Conservation (phyloP, 2,113 vertebrate species). For the Corythaeola cristata region DNA sequence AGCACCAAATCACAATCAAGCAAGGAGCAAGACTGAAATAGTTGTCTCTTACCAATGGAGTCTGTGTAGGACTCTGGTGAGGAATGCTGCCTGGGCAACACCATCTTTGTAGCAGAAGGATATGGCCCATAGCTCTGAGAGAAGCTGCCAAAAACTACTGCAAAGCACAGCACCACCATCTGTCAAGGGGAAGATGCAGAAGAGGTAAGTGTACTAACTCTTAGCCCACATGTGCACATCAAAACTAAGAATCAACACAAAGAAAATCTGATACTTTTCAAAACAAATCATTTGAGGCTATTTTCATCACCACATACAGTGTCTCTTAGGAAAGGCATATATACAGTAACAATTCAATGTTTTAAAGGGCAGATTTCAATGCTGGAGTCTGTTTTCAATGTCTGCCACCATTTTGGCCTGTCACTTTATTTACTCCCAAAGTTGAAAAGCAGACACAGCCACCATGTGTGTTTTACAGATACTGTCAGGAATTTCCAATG, state of each 20-base stretch:
- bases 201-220: not conserved
- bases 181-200: conserved; percentile 37
- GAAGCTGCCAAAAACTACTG: conserved; percentile 90
- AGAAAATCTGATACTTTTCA: not conserved
- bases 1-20: not conserved
- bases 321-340: not conserved
- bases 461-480: not conserved
- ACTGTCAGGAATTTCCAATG: not conserved
- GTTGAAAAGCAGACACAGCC: not conserved
- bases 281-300: not conserved
- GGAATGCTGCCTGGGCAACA: conserved; percentile 79
- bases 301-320: not conserved
- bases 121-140: conserved; percentile 84
- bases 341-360: not conserved
- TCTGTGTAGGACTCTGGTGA: conserved; percentile 87
- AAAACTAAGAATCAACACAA: not conserved
- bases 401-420: not conserved
- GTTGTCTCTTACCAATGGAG: conserved; percentile 81
- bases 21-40: not conserved
- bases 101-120: conserved; percentile 84
- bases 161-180: conserved; percentile 93
- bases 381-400: not conserved
- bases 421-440: not conserved
- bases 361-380: not conserved
- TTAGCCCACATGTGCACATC: not conserved